Conservation (phyloP, 2,113 vertebrate species). For the Sus scrofa region T2T-Sscrofa CM000812.6:244778501-244779000, state of each 20-base stretch:
- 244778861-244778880: too few species aligned
- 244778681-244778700: constrained; percentile 16
- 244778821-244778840: too few species aligned
- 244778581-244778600: neutral
- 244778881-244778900: too few species aligned
- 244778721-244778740: constrained; percentile 9
- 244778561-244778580: neutral
- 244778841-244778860: too few species aligned
- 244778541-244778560: neutral
- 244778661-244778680: neutral
- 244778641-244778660: constrained; percentile 18
- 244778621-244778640: constrained; percentile 66
- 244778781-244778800: neutral
- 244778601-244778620: constrained; percentile 38
- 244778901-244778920: too few species aligned
- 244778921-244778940: too few species aligned
- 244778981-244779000: too few species aligned
- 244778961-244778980: too few species aligned
- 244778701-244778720: constrained; percentile 53
- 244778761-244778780: neutral
- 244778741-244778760: constrained; percentile 5
- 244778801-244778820: neutral
- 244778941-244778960: too few species aligned
- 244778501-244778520: neutral
- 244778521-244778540: neutral